Evolutionary conservation across 37 sponge, comb jelly and placozoan genomes (phyloP).

Genomic region (Axinella damicornis): DNA sequence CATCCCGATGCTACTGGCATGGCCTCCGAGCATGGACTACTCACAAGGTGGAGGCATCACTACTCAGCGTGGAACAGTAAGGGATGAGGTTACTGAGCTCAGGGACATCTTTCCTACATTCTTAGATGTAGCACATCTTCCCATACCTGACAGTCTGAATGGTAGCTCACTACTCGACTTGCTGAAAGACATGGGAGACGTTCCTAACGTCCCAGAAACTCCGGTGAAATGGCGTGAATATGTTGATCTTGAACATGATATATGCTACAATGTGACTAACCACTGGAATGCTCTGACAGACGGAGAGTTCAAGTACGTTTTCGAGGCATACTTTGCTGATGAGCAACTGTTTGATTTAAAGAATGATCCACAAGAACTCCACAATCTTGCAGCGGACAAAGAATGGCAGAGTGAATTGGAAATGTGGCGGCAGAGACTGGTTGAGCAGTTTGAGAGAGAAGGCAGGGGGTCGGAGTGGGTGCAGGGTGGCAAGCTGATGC

Average conservation of each 20-base stretch:
- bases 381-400: slow-evolving; percentile 44
- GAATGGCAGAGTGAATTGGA: slow-evolving; percentile 22
- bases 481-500: slow-evolving; percentile 32
- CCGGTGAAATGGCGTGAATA: slow-evolving; percentile 38
- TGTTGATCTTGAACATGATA: slow-evolving; percentile 71
- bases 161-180: slow-evolving; percentile 45
- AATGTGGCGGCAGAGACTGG: slow-evolving; percentile 53
- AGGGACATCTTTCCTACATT: slow-evolving; percentile 80
- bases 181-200: background rate
- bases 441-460: slow-evolving; percentile 71
- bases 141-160: slow-evolving; percentile 43
- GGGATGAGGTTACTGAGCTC: slow-evolving; percentile 51
- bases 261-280: slow-evolving; percentile 67
- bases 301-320: slow-evolving; percentile 74
- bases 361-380: slow-evolving; percentile 58
- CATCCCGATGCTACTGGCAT: slow-evolving; percentile 65
- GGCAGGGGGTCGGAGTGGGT: slow-evolving; percentile 68
- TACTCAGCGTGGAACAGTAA: slow-evolving; percentile 29
- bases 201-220: background rate
- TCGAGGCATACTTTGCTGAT: slow-evolving; percentile 53
- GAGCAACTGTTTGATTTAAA: slow-evolving; percentile 75
- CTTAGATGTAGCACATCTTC: slow-evolving; percentile 42
- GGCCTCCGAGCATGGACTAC: slow-evolving; percentile 58
- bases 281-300: slow-evolving; percentile 80
- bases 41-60: slow-evolving; percentile 35